phyloP scores from a whole-genome alignment of 2,888 invertebrate species.

The Drosophila testacea region DNA sequence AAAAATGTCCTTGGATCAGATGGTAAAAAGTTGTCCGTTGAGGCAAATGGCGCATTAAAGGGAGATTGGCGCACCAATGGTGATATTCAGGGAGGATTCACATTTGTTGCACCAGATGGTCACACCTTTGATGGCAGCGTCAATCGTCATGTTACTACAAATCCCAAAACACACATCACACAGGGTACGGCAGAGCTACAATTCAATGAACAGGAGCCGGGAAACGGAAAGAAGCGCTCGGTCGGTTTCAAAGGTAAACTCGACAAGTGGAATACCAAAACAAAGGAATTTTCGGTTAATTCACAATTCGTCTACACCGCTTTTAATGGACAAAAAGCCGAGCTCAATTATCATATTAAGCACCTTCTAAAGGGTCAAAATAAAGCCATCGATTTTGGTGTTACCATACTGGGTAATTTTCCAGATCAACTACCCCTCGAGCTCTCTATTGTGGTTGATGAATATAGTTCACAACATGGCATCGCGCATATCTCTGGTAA shows the following conservation, averaged over 20 bases:
- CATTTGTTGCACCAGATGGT: conserved; percentile 67
- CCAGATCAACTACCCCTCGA: conserved; percentile 80
- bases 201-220: conserved; percentile 83
- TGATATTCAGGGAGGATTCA: conserved; percentile 73
- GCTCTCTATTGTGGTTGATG: conserved; percentile 70
- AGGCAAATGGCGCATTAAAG: conserved; percentile 69
- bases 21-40: conserved; percentile 85
- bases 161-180: conserved; percentile 84
- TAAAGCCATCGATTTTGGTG: conserved; percentile 64
- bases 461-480: conserved; percentile 77
- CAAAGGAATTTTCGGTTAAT: conserved; percentile 83
- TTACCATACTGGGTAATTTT: conserved; percentile 77
- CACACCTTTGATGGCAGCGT: conserved; percentile 84
- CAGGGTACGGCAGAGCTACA: conserved; percentile 86
- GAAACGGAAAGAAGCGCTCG: conserved; percentile 81
- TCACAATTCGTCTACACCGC: conserved; percentile 85
- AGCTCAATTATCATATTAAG: conserved; percentile 83
- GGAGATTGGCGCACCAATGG: conserved; percentile 79
- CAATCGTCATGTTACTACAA: conserved; percentile 84
- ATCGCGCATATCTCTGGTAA: conserved; percentile 85
- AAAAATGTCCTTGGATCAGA: conserved; percentile 87
- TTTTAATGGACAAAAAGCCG: conserved; percentile 86
- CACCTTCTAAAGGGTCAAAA: conserved; percentile 81
- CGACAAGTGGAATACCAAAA: conserved; percentile 85
- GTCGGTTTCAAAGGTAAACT: conserved; percentile 81